Percentiles rank a stretch among this genome's conserved stretches.
phyloP scores from a whole-genome alignment of 35 echinoderm and acorn worm species.

The Holothuria glaberrima region DNA sequence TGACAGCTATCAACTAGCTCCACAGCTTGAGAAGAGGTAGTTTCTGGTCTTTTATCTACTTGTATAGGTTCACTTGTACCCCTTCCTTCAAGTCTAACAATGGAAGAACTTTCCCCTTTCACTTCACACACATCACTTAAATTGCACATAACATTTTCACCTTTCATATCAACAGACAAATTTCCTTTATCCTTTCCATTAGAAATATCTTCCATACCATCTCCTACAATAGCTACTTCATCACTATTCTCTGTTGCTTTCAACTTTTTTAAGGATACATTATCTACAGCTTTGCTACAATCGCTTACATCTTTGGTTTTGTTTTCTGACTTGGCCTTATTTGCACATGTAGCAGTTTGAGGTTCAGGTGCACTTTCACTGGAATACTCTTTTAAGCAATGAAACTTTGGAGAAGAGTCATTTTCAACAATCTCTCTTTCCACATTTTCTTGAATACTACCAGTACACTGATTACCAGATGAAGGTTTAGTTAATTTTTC shows the following conservation, averaged over 20 bases:
- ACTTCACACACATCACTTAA: conserved; percentile 21
- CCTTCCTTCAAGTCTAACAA: not conserved
- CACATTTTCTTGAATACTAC: too few species aligned
- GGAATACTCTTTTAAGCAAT: too few species aligned
- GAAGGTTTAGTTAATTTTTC: too few species aligned
- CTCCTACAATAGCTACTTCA: not conserved
- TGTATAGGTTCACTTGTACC: too few species aligned
- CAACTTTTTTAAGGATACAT: not conserved
- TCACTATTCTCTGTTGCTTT: not conserved
- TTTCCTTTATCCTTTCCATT: not conserved
- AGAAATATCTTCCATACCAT: not conserved
- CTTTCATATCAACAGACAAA: not conserved
- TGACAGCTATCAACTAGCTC: not conserved
- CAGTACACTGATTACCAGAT: too few species aligned
- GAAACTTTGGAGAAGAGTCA: too few species aligned
- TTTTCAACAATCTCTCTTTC: too few species aligned
- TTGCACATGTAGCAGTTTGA: too few species aligned
- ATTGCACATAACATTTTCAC: conserved; percentile 53
- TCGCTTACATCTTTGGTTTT: not conserved
- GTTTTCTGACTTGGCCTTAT: not conserved
- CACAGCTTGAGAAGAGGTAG: not conserved
- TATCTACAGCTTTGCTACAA: not conserved
- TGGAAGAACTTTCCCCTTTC: not conserved
- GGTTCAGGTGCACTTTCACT: too few species aligned
- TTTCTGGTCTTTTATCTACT: too few species aligned